These are phyloP conservation scores for Patella depressa DNA, from an alignment of 2,888 invertebrate species.

Conservation along the genomic window DNA sequence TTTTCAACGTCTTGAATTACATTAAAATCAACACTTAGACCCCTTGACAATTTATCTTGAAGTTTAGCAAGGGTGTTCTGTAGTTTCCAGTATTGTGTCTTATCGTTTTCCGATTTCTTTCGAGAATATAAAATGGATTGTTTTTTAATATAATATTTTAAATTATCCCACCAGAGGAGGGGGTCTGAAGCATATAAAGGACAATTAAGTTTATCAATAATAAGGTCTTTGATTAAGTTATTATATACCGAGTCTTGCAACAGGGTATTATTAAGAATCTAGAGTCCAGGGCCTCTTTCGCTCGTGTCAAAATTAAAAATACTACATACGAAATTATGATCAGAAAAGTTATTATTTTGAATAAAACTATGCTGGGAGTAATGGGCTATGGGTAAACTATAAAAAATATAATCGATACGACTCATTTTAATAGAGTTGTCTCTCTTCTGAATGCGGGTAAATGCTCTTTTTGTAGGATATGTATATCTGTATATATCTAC, in stretches of 20 bases:
- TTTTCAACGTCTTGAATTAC: neutral
- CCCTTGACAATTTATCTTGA: neutral
- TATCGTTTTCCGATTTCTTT: conserved; percentile 3
- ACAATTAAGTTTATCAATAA: neutral
- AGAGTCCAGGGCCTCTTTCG: neutral
- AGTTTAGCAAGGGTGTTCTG: conserved; percentile 9
- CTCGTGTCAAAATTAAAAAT: neutral
- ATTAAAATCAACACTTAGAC: neutral
- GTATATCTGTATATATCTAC: neutral
- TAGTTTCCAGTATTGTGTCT: conserved; percentile 14
- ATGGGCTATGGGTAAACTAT: neutral
- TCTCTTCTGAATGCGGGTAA: neutral
- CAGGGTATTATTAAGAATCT: conserved; percentile 20
- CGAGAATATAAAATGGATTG: no score
- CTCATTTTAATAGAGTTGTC: neutral
- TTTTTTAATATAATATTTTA: conserved; percentile 31
- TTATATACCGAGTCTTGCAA: conserved; percentile 14
- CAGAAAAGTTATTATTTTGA: neutral
- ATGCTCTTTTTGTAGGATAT: neutral
- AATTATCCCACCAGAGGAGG: conserved; percentile 28
- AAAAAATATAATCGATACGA: neutral
- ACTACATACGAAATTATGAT: neutral
- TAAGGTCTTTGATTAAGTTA: conserved; percentile 9
- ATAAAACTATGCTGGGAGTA: neutral
- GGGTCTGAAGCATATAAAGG: conserved; percentile 11